Conservation (phyloP, 2,888 invertebrate genomes). For the Ctena decussata region DNA sequence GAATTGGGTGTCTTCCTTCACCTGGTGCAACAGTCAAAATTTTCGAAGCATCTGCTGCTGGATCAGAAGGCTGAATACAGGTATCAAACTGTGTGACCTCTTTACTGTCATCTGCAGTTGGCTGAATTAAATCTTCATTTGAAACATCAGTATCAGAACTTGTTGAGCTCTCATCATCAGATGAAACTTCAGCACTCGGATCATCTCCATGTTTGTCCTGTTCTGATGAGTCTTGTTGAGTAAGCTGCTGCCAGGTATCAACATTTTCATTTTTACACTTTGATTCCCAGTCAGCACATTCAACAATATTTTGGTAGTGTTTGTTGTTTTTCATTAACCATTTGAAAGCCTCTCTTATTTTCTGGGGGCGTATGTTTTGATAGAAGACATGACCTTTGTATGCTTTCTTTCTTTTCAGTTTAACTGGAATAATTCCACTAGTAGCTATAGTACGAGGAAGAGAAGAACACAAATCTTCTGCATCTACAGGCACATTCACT, state of each 20-base stretch:
- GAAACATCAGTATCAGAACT: not conserved
- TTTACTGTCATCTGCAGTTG: too few relatives aligned
- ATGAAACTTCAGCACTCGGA: not conserved
- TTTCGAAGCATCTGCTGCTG: constrained; percentile 33
- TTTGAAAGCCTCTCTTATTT: not conserved
- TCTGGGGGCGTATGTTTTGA: constrained; percentile 13
- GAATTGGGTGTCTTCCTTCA: too few relatives aligned
- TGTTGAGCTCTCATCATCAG: not conserved
- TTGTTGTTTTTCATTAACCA: constrained; percentile 13
- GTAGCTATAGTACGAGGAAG: too few relatives aligned
- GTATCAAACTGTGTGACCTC: constrained; percentile 44
- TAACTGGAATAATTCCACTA: constrained; percentile 22
- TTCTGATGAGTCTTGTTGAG: not conserved
- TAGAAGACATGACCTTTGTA: constrained; percentile 22
- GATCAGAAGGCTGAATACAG: constrained; percentile 47
- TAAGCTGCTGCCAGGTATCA: constrained; percentile 9
- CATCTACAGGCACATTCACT: too few relatives aligned
- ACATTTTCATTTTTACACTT: constrained; percentile 19
- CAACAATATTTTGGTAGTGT: too few relatives aligned
- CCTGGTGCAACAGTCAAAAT: constrained; percentile 40
- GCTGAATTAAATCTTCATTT: too few relatives aligned
- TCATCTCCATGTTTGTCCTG: not conserved
- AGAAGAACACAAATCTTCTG: not conserved
- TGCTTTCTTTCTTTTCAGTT: constrained; percentile 15
- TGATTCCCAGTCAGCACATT: too few relatives aligned